Evolutionary conservation across 2,113 vertebrate species (phyloP), one percentile per base, ranked within the genome.

Genomic region (Brachyhypopomus gauderio): DNA sequence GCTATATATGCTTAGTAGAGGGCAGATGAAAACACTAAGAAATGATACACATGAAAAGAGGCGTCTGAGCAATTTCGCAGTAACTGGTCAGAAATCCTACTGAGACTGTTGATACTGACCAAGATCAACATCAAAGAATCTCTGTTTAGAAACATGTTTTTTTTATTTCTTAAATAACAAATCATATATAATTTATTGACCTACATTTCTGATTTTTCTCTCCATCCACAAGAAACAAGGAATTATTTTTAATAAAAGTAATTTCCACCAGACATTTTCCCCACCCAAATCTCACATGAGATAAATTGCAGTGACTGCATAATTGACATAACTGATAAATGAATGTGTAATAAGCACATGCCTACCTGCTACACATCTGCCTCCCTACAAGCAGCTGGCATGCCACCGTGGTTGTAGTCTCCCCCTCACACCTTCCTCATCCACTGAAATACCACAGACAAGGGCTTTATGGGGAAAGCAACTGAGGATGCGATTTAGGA

Each of bases 111-210:
- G 59, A 72, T 62, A 19, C 82, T 62, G 30, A 60, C 58, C 78
- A 52, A 52, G 45, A 64, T 34, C 36, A 75, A 78, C 12, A 75
- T 80, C 60, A 86, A 87, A 85, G 58, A 52, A 23, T 64, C 38
- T 72, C 67, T 79, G 76, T 79, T 84, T 82, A 30, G 72, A 85
- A 77, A 72, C 81, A 77, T 72, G 19, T 19, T 48, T 63, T 79
- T 70, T 67, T 77, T 66, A 79, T 76, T 30, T 41, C 34, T 77
- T 38, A 36, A 75, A 85, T 73, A 86, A 76, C 27, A 1, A 30
- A 20, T 83, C 72, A 86, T 85, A 55, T 79, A 87, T 85, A 80
- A 62, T 89, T 85, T 85, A 85, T 76, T 85, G 84, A 87, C 86
- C 85, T 80, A 87, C 41, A 85, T 86, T 83, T 75, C n/a, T 59